Percentiles rank a stretch among this genome's conserved stretches.
phyloP scores from a whole-genome alignment of 1,140 invertebrate species.

The Globodera ellingtonae region DNA sequence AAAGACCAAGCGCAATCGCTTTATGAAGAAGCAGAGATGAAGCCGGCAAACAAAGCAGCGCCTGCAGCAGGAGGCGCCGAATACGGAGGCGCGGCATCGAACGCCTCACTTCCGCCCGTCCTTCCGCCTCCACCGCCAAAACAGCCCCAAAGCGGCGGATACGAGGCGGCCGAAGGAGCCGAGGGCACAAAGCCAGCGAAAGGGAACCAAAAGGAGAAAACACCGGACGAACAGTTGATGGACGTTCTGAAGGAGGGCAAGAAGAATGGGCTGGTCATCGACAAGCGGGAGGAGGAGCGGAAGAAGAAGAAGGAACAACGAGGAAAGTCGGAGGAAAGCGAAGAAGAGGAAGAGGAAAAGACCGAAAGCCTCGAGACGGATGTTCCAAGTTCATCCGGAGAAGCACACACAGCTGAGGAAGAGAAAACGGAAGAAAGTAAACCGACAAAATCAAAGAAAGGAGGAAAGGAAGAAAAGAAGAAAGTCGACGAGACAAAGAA shows the following conservation, averaged over 20 bases:
- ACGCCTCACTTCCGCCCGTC: neutral
- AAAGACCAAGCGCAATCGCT: too few relatives aligned
- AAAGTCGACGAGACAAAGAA: too few relatives aligned
- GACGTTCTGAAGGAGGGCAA: neutral
- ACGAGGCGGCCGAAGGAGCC: neutral
- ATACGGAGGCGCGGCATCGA: neutral
- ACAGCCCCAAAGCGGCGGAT: neutral
- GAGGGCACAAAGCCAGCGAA: neutral
- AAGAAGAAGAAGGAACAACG: neutral
- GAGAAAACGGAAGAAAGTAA: neutral
- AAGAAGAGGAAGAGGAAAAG: constrained; percentile 11
- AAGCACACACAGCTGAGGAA: neutral
- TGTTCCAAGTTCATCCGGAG: constrained; percentile 2
- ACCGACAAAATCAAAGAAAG: neutral
- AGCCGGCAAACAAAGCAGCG: neutral
- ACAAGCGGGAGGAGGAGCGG: neutral
- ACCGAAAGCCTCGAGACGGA: neutral
- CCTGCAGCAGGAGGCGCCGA: too few relatives aligned
- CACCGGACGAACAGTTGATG: neutral
- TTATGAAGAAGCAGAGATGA: too few relatives aligned
- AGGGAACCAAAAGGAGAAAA: neutral
- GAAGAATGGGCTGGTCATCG: neutral
- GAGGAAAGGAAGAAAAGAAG: too few relatives aligned
- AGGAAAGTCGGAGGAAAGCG: neutral
- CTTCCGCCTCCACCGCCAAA: neutral